Conservation (phyloP, 2,888 invertebrate species). For the Drosophila ustulata region DNA sequence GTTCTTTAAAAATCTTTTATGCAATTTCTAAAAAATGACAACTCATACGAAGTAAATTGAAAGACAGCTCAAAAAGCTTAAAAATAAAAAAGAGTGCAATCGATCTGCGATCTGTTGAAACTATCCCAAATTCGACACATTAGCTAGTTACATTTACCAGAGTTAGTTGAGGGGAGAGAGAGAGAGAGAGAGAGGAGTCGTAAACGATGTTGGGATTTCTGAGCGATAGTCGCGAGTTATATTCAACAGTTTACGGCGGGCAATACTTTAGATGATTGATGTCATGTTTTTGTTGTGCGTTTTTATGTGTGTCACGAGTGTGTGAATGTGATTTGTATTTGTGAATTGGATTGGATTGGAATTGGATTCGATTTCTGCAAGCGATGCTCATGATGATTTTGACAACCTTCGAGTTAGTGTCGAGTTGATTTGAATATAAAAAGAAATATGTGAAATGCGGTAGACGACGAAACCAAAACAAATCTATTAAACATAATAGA, state of each 20-base stretch:
- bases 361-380: constrained; percentile 40
- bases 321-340: constrained; percentile 27
- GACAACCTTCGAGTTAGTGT: constrained; percentile 49
- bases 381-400: constrained; percentile 15
- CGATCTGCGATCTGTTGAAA: background rate
- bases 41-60: no score
- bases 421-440: constrained; percentile 64
- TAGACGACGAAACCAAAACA: constrained; percentile 39
- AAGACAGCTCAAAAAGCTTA: no score
- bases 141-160: background rate
- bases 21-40: no score
- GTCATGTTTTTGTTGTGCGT: background rate
- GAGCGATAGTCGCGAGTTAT: background rate
- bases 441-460: constrained; percentile 64
- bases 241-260: background rate
- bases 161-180: background rate
- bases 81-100: background rate
- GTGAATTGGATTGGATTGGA: constrained; percentile 21
- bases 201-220: background rate
- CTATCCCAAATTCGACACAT: background rate
- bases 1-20: no score
- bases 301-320: constrained; percentile 18
- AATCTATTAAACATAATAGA: constrained; percentile 39
- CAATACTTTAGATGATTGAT: constrained; percentile 18
- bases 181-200: background rate